Evolutionary conservation across 2,888 invertebrate genomes (phyloP).

Genomic region (Scrobipalpa atriplicella): DNA sequence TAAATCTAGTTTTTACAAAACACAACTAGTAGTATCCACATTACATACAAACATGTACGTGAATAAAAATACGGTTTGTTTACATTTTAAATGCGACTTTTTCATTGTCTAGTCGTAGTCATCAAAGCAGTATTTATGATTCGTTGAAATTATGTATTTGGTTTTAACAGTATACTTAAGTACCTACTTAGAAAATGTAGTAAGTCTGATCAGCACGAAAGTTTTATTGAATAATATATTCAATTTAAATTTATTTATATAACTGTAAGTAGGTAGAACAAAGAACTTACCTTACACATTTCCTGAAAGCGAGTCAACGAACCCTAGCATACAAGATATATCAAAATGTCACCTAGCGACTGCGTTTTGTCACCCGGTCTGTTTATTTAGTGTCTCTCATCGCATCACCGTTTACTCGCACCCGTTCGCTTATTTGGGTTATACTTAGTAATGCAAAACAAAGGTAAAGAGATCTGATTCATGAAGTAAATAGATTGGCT

Average conservation of each 20-base stretch:
- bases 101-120: not conserved
- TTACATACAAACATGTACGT: no score
- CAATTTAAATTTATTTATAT: no score
- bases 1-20: no score
- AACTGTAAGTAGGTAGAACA: not conserved
- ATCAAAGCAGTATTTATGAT: not conserved
- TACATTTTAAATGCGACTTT: not conserved
- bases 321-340: conserved; percentile 37
- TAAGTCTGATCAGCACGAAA: no score
- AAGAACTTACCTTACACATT: not conserved
- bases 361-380: conserved; percentile 45
- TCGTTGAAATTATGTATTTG: no score
- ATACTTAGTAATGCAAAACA: not conserved
- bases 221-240: no score
- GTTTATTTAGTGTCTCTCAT: conserved; percentile 44
- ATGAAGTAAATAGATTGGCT: no score
- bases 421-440: not conserved
- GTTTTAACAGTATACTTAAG: no score
- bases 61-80: no score
- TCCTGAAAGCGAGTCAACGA: conserved; percentile 20
- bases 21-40: no score
- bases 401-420: conserved; percentile 40
- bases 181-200: no score
- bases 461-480: no score
- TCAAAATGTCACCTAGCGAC: conserved; percentile 34